Evolutionary conservation across 2,113 vertebrate genomes (phyloP), one percentile per base, ranked within the genome.

Genomic region (Campylomormyrus tamandua): DNA sequence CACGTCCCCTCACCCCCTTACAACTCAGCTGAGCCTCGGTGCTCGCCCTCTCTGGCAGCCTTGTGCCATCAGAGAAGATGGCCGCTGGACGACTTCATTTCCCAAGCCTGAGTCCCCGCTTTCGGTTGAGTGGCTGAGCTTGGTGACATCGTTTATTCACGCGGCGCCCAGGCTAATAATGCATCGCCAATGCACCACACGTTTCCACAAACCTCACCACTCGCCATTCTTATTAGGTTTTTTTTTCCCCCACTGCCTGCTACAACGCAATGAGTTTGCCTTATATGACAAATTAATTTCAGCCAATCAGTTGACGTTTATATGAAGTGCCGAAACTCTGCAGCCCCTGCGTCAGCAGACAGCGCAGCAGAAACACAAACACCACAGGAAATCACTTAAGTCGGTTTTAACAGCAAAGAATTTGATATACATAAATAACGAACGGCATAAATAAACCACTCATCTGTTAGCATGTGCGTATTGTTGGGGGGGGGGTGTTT

Each of bases 401-500:
- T 15, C 49, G 31, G 70, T 19, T 31, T 31, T 77, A 89, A 80
- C n/a, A 39, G 48, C n/a, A 42, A 19, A 35, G 46, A 77, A 52
- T 52, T 35, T 35, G 19, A 39, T 56, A 89, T 13, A 52, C 50
- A 89, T 77, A 89, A 52, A 53, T 52, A 53, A 77, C 5, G 21
- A 24, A 42, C 17, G 35, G 42, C 48, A 5, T 45, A 50, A 89
- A 89, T 50, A 49, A 27, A 19, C 31, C 48, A 53, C 48, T 87
- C 39, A 19, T 74, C 52, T 87, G 83, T 74, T 46, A 62, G 62
- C 15, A 83, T 58, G 35, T 77, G 45, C 66, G 88, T 88, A 74
- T 87, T 50, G 77, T 27, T 39, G 58, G 49, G 42, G 62, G 50
- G 49, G 66, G 52, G 85, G 45, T 90, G 87, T 91, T 87, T 88